These are phyloP conservation scores for Nothura maculosa DNA, from an alignment of 2,797 vertebrate genomes.

Conservation along the genomic window DNA sequence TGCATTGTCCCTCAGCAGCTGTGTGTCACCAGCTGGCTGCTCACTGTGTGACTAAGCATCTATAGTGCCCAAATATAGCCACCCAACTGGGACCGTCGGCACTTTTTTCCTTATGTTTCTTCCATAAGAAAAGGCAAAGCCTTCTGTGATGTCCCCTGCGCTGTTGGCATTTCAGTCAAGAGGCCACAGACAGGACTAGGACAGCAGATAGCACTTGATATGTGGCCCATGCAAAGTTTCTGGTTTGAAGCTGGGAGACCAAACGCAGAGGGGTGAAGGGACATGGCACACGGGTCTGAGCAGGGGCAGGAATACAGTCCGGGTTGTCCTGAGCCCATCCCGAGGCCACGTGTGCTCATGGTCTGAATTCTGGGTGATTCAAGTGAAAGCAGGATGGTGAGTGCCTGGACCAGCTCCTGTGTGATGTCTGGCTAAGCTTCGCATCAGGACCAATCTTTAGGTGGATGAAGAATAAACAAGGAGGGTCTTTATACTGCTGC, in stretches of 20 bases:
- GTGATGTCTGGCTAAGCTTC: background rate
- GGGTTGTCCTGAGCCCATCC: background rate
- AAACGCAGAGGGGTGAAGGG: background rate
- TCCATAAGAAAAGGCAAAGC: background rate
- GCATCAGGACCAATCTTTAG: background rate
- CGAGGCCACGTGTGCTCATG: background rate
- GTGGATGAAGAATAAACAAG: background rate
- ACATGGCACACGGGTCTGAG: background rate
- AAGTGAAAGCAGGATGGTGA: background rate
- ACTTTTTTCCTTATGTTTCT: background rate
- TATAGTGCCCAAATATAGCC: conserved; percentile 59
- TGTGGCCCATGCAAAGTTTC: background rate
- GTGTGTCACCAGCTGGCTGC: conserved; percentile 49
- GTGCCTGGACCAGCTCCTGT: background rate
- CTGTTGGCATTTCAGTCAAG: background rate
- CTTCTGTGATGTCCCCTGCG: background rate
- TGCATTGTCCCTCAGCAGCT: conserved; percentile 58
- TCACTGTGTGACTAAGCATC: conserved; percentile 67
- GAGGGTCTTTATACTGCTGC: background rate
- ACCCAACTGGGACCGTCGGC: conserved; percentile 6
- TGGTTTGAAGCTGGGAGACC: background rate
- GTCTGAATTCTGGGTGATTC: background rate
- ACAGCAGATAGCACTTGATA: background rate
- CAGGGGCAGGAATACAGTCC: background rate
- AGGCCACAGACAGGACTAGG: fast-evolving